Base-by-base conservation (phyloP, 2,113 vertebrate species). In the Phaetusa simplex region DNA sequence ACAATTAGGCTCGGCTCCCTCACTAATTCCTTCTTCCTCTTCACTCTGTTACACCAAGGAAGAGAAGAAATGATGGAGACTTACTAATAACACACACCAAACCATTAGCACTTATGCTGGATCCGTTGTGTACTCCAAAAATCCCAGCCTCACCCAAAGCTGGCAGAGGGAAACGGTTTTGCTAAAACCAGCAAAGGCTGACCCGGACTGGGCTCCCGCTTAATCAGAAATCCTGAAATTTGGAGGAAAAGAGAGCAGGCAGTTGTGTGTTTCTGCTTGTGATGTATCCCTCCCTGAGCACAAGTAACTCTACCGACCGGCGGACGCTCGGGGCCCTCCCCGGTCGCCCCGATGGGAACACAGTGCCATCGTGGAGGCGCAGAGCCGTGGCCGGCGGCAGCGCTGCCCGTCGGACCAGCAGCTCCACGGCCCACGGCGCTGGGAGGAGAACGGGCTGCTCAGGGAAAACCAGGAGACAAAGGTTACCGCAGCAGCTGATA, bases 1-100 rank as follows among this genome's bases (percentile, higher is more conserved):
- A 7, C 50, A 34, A 2, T 5, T 6, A 4, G 38, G 13, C 58
- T 69, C 7, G 0, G 43, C 78, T 56, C 50, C 38, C 23, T 18
- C 36, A 4, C 15, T 3, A 16, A 10, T 12, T 34, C 40, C 56
- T 4, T 70, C 4, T 27, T 6, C 15, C 55, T 27, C 81, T 5
- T 50, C 45, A 2, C 30, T 15, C 2, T 10, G 2, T 24, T 13
- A 16, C 52, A 5, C 0, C 1, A 2, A 27, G n/a, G 38, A 24
- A 7, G 20, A 38, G 52, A 7, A 36, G 58, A 42, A 42, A 47
- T 3, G 4, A n/a, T 4, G 53, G 38, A 53, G 22, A 8, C 7
- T 58, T 2, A 6, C 50, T 7, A 40, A 53, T 5, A 64, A 8
- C 22, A 21, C 53, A 1, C 9, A 12, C 3, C 38, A 8, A 29